Evolutionary conservation across 2,797 vertebrate genomes (phyloP).

Genomic region (Chelon auratus): DNA sequence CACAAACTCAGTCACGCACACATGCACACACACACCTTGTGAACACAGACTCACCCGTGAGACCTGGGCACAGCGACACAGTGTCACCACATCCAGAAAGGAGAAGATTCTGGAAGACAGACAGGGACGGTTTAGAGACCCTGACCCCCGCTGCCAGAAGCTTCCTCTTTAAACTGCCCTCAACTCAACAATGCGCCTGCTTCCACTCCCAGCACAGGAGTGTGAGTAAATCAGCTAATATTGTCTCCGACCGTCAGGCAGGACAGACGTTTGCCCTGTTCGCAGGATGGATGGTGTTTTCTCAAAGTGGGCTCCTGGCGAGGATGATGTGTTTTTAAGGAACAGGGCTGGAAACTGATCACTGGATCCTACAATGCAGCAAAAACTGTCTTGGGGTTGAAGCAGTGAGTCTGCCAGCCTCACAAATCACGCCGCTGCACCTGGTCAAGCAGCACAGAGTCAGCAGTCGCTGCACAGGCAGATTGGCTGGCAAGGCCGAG

Average conservation of each 20-base stretch:
- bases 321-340: slow-evolving; percentile 18
- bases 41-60: slow-evolving; percentile 92
- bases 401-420: slow-evolving; percentile 41
- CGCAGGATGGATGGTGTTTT: slow-evolving; percentile 36
- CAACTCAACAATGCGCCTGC: slow-evolving; percentile 33
- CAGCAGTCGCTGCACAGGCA: slow-evolving; percentile 56
- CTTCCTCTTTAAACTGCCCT: slow-evolving; percentile 52
- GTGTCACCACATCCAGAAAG: slow-evolving; percentile 98
- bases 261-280: slow-evolving; percentile 27
- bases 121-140: slow-evolving; percentile 65
- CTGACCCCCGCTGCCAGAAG: slow-evolving; percentile 61
- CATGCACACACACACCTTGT: slow-evolving; percentile 39
- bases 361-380: slow-evolving; percentile 45
- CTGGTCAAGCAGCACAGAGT: slow-evolving; percentile 47
- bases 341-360: slow-evolving; percentile 21
- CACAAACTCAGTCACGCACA: slow-evolving; percentile 63
- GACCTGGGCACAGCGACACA: slow-evolving; percentile 98
- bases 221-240: slow-evolving; percentile 52
- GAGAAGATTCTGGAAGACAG: slow-evolving; percentile 94
- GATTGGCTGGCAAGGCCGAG: slow-evolving; percentile 51
- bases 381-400: slow-evolving; percentile 18
- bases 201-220: slow-evolving; percentile 25
- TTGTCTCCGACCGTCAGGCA: slow-evolving; percentile 37
- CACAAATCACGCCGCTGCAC: slow-evolving; percentile 64
- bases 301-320: slow-evolving; percentile 19